Conservation (phyloP, 2,797 vertebrate genomes). For the Sparus aurata region DNA sequence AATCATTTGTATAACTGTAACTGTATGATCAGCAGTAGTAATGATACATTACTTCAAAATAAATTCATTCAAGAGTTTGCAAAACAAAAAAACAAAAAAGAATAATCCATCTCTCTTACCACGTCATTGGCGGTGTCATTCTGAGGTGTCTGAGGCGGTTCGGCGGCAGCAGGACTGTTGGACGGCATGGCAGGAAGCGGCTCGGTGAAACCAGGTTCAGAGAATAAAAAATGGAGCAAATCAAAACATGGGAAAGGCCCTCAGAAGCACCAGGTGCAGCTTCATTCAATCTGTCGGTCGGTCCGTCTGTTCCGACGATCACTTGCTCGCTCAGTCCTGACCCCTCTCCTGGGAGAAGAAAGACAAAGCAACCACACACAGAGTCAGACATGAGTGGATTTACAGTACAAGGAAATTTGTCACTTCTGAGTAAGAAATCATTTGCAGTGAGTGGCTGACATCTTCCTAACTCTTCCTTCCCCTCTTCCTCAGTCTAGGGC, state of each 20-base stretch:
- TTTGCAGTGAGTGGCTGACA: slow-evolving; percentile 16
- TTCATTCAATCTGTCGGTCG: slow-evolving; percentile 67
- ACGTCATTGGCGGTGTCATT: slow-evolving; percentile 69
- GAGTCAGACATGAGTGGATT: slow-evolving; percentile 18
- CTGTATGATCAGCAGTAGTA: not conserved
- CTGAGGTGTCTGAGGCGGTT: slow-evolving; percentile 74
- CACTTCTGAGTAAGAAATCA: slow-evolving; percentile 27
- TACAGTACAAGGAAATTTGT: slow-evolving; percentile 28
- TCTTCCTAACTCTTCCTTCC: not conserved
- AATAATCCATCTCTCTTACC: slow-evolving; percentile 60
- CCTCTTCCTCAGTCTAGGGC: slow-evolving; percentile 8
- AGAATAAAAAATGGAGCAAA: slow-evolving; percentile 54
- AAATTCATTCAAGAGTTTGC: no score
- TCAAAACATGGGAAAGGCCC: slow-evolving; percentile 75
- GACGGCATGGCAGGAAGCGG: slow-evolving; percentile 78
- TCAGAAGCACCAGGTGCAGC: slow-evolving; percentile 72
- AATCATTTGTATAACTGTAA: not conserved
- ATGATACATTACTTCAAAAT: not conserved
- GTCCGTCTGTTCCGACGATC: slow-evolving; percentile 34
- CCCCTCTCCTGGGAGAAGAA: slow-evolving; percentile 59
- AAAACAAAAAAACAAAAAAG: not conserved
- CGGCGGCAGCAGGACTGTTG: slow-evolving; percentile 76
- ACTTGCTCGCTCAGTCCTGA: slow-evolving; percentile 45
- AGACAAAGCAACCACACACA: slow-evolving; percentile 48
- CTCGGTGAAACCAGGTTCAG: slow-evolving; percentile 56